These are phyloP conservation scores for Ctenopoma kingsleyae DNA, from an alignment of 2,797 vertebrate genomes.

Conservation along the genomic window DNA sequence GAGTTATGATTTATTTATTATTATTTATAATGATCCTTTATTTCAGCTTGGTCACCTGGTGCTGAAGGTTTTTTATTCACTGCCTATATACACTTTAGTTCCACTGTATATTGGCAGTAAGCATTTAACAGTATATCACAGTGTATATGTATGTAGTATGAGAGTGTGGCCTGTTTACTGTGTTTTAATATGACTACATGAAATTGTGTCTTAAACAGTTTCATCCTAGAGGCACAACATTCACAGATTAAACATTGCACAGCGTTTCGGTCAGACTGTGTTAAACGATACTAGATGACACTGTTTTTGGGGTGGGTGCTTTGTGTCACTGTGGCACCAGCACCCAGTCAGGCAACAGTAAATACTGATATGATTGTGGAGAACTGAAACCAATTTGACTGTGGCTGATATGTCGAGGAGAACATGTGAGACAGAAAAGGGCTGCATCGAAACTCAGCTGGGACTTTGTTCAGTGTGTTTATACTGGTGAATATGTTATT, in stretches of 20 bases:
- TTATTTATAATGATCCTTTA: too few relatives aligned
- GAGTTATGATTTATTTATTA: too few relatives aligned
- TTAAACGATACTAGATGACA: slow-evolving; percentile 40
- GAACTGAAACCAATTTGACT: slow-evolving; percentile 75
- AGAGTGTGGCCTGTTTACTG: too few relatives aligned
- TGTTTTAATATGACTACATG: too few relatives aligned
- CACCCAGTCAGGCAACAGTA: slow-evolving; percentile 63
- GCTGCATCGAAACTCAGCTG: slow-evolving; percentile 51
- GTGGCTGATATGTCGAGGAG: slow-evolving; percentile 48
- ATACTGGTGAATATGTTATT: background rate
- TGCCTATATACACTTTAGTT: too few relatives aligned
- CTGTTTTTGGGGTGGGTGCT: slow-evolving; percentile 43
- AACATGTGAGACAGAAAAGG: slow-evolving; percentile 19
- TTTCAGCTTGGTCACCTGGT: too few relatives aligned
- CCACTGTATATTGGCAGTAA: too few relatives aligned
- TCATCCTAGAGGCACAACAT: background rate
- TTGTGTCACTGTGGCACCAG: slow-evolving; percentile 29
- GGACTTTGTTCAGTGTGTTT: background rate
- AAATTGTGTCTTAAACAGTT: too few relatives aligned
- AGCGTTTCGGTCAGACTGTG: background rate
- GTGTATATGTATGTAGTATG: too few relatives aligned
- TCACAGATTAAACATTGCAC: slow-evolving; percentile 4
- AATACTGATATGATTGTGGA: slow-evolving; percentile 79
- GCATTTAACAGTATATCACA: too few relatives aligned
- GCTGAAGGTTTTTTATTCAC: too few relatives aligned